A percentile compares a stretch with the other conserved stretches of the same genome.
These are phyloP conservation scores for Ictalurus furcatus DNA, from an alignment of 2,113 vertebrate species.

Conservation along the genomic window DNA sequence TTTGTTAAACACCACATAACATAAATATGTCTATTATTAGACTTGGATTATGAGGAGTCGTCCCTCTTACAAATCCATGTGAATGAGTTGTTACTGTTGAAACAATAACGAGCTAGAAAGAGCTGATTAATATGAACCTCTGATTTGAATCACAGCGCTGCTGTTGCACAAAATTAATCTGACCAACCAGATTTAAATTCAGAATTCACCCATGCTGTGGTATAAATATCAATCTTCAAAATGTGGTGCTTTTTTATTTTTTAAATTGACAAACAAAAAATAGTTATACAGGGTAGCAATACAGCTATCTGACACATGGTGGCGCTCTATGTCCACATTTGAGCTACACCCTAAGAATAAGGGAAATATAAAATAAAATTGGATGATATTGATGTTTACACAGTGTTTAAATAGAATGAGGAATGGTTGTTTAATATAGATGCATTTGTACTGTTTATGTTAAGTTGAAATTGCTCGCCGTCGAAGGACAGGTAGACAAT, in stretches of 20 bases:
- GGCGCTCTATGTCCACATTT: slow-evolving; percentile 38
- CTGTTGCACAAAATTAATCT: background rate
- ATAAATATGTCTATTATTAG: too few species aligned
- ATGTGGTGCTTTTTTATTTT: too few species aligned
- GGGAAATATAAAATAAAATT: background rate
- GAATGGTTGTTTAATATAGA: background rate
- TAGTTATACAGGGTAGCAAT: background rate
- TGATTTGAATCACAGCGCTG: background rate
- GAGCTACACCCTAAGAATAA: background rate
- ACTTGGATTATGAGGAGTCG: background rate
- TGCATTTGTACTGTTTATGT: background rate
- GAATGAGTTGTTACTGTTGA: background rate
- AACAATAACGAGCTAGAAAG: background rate
- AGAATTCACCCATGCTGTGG: background rate
- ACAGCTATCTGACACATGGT: slow-evolving; percentile 20
- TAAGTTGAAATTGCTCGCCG: background rate
- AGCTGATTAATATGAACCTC: background rate
- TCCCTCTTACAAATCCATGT: background rate
- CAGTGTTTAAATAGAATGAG: background rate
- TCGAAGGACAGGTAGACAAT: background rate
- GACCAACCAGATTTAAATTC: background rate
- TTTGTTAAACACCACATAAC: too few species aligned
- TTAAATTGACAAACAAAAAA: background rate
- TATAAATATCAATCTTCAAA: background rate
- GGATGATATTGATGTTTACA: background rate